Evolutionary conservation across 2,888 invertebrate species (phyloP).

Genomic region (Didymodactylos carnosus): DNA sequence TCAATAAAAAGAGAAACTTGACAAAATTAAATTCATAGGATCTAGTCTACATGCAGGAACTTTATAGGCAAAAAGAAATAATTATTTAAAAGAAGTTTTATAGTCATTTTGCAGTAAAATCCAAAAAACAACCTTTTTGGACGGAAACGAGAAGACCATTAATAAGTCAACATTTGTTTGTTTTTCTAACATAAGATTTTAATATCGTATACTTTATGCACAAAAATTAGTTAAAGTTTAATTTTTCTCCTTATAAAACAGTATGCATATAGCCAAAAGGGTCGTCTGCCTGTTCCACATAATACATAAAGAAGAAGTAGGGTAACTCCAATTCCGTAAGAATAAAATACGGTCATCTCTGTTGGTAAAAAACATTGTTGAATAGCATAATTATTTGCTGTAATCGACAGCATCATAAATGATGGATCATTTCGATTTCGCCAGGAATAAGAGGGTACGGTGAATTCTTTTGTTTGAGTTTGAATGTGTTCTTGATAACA

Average conservation of each 20-base stretch:
- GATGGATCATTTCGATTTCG: conserved; percentile 69
- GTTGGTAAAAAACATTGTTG: background rate
- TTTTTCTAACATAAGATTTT: no score
- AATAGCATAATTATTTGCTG: background rate
- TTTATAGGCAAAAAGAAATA: no score
- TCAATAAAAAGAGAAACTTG: no score
- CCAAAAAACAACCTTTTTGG: no score
- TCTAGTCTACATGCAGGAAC: no score
- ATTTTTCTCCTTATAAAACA: background rate
- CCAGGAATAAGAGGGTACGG: conserved; percentile 87
- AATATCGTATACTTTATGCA: no score
- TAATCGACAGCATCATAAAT: conserved; percentile 41
- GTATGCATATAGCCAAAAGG: background rate
- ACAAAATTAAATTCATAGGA: no score
- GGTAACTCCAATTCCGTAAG: background rate
- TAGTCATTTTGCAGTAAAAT: no score
- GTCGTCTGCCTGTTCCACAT: background rate
- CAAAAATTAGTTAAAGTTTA: background rate
- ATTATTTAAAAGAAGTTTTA: no score
- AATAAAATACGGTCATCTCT: background rate
- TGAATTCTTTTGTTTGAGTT: conserved; percentile 38
- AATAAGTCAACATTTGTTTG: no score
- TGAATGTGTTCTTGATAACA: conserved; percentile 47
- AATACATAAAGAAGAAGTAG: background rate
- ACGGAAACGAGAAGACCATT: no score